Evolutionary conservation across 2,797 vertebrate genomes (phyloP).

Genomic region (Meda fulgida): DNA sequence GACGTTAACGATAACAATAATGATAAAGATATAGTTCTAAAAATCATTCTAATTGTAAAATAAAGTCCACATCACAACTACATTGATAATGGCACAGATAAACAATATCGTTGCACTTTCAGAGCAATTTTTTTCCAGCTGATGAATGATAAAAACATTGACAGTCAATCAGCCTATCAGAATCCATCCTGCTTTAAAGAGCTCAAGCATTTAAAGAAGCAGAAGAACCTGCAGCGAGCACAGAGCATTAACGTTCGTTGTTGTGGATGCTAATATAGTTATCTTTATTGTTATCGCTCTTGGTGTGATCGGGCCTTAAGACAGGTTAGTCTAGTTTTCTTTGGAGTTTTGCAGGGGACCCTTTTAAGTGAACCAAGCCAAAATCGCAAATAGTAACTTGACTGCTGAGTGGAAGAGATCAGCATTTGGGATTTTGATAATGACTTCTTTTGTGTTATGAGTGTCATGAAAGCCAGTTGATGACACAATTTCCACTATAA

Average conservation of each 20-base stretch:
- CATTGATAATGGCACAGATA: too few relatives aligned
- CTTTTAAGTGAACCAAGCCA: background rate
- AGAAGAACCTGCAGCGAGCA: background rate
- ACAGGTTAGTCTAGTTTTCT: background rate
- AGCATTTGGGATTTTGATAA: constrained; percentile 15
- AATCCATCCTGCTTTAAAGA: background rate
- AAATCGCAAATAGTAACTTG: background rate
- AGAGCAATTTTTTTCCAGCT: background rate
- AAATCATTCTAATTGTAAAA: background rate
- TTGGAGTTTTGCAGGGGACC: background rate
- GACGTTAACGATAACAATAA: background rate
- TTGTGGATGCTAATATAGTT: background rate
- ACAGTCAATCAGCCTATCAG: background rate
- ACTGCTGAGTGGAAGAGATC: background rate
- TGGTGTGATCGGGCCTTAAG: background rate
- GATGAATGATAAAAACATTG: background rate
- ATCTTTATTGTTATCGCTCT: background rate
- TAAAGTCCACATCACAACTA: background rate
- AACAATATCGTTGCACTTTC: too few relatives aligned
- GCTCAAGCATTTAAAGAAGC: background rate
- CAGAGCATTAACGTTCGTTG: background rate
- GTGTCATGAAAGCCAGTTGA: background rate
- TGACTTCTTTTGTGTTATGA: background rate
- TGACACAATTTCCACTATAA: background rate
- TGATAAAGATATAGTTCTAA: background rate